Evolutionary conservation across 2,888 invertebrate species (phyloP), one percentile per base, ranked within the genome.

Genomic region (Xestia rhomboidea): DNA sequence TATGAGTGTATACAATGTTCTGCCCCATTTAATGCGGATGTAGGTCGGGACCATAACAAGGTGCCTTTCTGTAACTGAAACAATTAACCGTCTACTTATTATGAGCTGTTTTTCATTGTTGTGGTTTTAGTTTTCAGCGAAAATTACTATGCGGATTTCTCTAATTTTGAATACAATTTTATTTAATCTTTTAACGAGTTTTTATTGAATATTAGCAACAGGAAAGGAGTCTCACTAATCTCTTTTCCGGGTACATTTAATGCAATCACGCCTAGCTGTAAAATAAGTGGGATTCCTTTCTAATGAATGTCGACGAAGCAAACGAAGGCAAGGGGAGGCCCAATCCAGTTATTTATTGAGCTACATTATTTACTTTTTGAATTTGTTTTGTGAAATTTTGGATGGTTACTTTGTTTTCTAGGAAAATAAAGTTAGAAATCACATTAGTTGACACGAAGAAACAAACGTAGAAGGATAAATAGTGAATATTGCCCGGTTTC

Each of bases 11-110:
- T 71, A 81, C 72, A 68, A 73, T 85, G 73, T 88, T 88, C 88
- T 87, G 90, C 87, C 74, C 91, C 79, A 90, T 90, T 90, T 90
- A 86, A 80, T 84, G 82, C 81, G 81, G 85, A 91, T 89, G 84
- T 90, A 90, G 91, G 91, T 91, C 91, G 89, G 81, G 88, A 84
- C 74, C 79, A 84, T 86, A 88, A 82, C 82, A 87, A 84, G 83
- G 82, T 79, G 79, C 79, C 68, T 83, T 84, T 79, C 73, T 77
- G 78, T 77, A 77, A 88, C 75, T 75, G 73, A 81, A 87, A 77
- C 73, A 82, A 77, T 68, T 77, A 68, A 81, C 57, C 60, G 76
- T 51, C 70, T 74, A 73, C 66, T 81, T 71, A 66, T 68, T 69
- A 77, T 18, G 46, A 24, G 27, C 60, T 34, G 66, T 60, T 71